phyloP scores from a whole-genome alignment of 2,113 vertebrate genomes.

The Thermophis baileyi region DNA sequence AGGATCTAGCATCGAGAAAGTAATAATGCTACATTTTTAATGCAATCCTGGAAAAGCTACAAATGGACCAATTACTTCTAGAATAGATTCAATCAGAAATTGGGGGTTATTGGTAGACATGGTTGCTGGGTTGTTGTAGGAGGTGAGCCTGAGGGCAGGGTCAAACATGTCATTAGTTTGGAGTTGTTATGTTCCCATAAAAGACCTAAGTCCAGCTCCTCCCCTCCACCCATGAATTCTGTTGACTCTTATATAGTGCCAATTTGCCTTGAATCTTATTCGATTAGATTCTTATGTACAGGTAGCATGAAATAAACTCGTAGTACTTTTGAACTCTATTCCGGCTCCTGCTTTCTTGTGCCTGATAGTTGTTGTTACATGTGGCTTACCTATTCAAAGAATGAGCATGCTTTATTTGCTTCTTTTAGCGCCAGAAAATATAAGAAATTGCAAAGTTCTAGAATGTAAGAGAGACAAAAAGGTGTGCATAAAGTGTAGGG shows the following conservation, averaged over 20 bases:
- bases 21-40: neutral
- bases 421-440: neutral
- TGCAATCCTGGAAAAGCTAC: neutral
- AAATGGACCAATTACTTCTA: neutral
- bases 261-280: too few relatives aligned
- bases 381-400: neutral
- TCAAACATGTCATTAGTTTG: too few relatives aligned
- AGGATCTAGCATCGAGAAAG: neutral
- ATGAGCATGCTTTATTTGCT: neutral
- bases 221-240: too few relatives aligned
- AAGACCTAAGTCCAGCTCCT: too few relatives aligned
- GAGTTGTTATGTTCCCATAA: too few relatives aligned
- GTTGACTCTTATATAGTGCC: too few relatives aligned
- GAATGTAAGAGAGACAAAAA: neutral
- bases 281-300: too few relatives aligned
- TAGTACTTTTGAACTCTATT: too few relatives aligned
- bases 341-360: too few relatives aligned
- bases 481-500: neutral
- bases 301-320: too few relatives aligned
- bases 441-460: neutral
- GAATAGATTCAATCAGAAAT: neutral
- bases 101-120: neutral
- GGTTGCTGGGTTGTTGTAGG: neutral
- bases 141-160: too few relatives aligned
- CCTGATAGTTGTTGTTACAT: neutral